Conservation (phyloP, 92 coral and sea anemone species). For the Diadumene lineata region DNA sequence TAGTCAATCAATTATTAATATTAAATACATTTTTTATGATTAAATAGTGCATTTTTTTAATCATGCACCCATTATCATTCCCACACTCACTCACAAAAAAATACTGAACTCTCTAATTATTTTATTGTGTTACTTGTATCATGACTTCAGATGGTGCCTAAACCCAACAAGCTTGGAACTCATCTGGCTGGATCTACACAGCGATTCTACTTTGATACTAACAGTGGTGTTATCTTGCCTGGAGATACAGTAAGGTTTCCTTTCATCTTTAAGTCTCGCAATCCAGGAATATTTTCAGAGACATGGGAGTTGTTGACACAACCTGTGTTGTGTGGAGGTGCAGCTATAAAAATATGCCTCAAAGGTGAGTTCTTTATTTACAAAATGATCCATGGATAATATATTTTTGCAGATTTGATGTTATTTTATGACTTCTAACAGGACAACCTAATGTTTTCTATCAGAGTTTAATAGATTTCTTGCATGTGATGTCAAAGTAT, state of each 20-base stretch:
- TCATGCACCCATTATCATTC: too few species aligned
- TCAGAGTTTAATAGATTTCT: too few species aligned
- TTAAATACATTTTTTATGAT: too few species aligned
- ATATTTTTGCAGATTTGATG: too few species aligned
- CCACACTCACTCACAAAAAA: background rate
- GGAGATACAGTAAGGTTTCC: constrained; percentile 97
- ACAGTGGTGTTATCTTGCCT: constrained; percentile 96
- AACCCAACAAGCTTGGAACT: constrained; percentile 77
- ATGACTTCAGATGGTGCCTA: constrained; percentile 65
- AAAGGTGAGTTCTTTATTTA: constrained; percentile 41
- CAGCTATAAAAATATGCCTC: constrained; percentile 77
- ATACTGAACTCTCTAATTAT: background rate
- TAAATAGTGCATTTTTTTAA: too few species aligned
- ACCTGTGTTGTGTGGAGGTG: constrained; percentile 89
- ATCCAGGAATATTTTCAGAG: constrained; percentile 94
- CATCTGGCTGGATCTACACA: constrained; percentile 81
- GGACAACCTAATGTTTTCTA: too few species aligned
- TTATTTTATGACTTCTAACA: too few species aligned
- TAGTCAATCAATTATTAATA: too few species aligned
- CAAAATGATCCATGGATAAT: too few species aligned
- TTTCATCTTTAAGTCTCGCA: constrained; percentile 90
- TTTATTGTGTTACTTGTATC: background rate
- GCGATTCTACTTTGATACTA: constrained; percentile 93
- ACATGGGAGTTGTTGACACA: constrained; percentile 89
- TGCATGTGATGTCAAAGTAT: too few species aligned